Conservation (phyloP, 2,113 vertebrate genomes). For the Nipponia nippon region DNA sequence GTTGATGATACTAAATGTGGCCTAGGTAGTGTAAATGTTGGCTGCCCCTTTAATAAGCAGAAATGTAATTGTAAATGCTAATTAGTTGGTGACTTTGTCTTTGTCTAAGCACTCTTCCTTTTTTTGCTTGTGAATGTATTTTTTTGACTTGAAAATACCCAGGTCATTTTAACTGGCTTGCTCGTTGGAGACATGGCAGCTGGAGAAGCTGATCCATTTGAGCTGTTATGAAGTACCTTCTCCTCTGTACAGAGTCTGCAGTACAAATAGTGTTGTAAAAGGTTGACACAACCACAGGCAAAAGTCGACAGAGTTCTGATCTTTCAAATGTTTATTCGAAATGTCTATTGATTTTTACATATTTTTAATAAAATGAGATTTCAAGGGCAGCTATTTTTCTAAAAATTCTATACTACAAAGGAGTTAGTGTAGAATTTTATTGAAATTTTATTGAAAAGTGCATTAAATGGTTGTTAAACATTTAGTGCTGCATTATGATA, state of each 20-base stretch:
- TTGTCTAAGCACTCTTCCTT: neutral
- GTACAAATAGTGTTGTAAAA: neutral
- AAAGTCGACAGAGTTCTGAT: neutral
- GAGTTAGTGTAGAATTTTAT: neutral
- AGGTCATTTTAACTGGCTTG: neutral
- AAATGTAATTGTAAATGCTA: neutral
- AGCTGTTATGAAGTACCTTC: neutral
- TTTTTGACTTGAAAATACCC: neutral
- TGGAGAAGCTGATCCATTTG: neutral
- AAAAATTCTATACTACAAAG: neutral
- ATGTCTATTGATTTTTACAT: conserved; percentile 21
- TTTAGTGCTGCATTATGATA: neutral
- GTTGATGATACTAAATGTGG: neutral
- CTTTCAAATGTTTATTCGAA: neutral
- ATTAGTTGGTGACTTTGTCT: neutral
- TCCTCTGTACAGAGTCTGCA: neutral
- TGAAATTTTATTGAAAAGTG: neutral
- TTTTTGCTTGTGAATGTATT: neutral
- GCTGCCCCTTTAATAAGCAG: neutral
- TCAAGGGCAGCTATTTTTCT: neutral
- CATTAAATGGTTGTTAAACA: neutral
- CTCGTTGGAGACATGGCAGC: neutral
- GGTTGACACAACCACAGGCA: neutral
- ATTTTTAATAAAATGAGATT: neutral
- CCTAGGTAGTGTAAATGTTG: neutral